A percentile compares a stretch with the other conserved stretches of the same genome.
Conservation (phyloP, 2,888 invertebrate genomes). For the Trilocha varians region DNA sequence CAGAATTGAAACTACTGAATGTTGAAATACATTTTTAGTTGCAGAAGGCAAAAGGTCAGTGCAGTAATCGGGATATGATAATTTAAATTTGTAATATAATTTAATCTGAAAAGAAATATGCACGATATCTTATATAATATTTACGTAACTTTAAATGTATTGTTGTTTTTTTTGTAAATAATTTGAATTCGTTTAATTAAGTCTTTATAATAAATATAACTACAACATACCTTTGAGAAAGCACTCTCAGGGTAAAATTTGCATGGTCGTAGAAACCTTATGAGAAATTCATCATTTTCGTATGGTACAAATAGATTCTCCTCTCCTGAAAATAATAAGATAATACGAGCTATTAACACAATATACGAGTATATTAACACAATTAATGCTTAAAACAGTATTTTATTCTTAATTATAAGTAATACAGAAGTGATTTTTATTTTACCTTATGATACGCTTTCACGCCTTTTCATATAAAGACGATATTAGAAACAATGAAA, state of each 20-base stretch:
- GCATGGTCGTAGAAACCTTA: slow-evolving; percentile 87
- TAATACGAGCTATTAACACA: no score
- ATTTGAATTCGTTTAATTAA: not conserved
- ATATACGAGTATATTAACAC: no score
- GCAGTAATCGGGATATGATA: slow-evolving; percentile 75
- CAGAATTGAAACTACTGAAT: slow-evolving; percentile 78
- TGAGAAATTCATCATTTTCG: slow-evolving; percentile 81
- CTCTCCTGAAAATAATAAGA: slow-evolving; percentile 69
- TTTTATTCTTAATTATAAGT: no score
- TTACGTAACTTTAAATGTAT: not conserved
- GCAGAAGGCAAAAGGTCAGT: slow-evolving; percentile 74
- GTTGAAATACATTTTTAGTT: slow-evolving; percentile 76
- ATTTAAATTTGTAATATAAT: slow-evolving; percentile 80
- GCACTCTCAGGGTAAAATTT: slow-evolving; percentile 90
- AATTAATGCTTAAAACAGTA: no score
- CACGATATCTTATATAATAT: not conserved
- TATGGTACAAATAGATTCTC: slow-evolving; percentile 74
- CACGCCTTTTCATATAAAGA: no score
- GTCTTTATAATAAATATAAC: not conserved
- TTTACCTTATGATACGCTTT: no score
- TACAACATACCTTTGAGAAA: slow-evolving; percentile 76
- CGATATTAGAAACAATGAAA: no score
- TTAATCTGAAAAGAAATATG: slow-evolving; percentile 69
- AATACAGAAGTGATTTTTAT: no score
- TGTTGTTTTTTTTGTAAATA: no score